Evolutionary conservation across 2,888 invertebrate genomes (phyloP).

Genomic region (Eupithecia abbreviata): DNA sequence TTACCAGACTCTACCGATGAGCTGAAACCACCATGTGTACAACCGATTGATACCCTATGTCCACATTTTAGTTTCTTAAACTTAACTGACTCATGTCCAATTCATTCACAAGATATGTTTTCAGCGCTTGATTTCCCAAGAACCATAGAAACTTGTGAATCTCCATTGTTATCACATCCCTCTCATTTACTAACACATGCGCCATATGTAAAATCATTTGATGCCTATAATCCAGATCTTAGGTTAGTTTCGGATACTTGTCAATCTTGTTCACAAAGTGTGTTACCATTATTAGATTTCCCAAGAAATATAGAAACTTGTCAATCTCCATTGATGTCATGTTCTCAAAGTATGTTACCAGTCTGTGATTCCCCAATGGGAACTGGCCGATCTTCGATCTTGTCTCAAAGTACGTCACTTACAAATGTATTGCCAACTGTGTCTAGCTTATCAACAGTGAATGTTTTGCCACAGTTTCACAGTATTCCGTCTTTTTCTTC

Average conservation of each 20-base stretch:
- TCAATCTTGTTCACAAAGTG: not conserved
- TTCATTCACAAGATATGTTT: not conserved
- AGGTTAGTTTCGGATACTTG: slow-evolving; percentile 1
- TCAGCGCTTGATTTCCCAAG: not conserved
- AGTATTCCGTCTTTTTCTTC: not conserved
- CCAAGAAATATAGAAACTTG: not conserved
- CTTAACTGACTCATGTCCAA: not conserved
- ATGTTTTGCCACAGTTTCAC: not conserved
- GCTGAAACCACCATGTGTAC: not conserved
- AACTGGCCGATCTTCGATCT: not conserved
- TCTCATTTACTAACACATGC: not conserved
- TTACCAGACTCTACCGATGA: not conserved
- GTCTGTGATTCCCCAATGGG: not conserved
- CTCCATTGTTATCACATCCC: not conserved
- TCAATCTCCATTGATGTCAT: not conserved
- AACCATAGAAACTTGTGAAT: not conserved
- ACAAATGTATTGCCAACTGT: not conserved
- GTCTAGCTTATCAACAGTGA: not conserved
- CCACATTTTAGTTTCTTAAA: not conserved
- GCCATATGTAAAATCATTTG: not conserved
- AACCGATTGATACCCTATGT: not conserved
- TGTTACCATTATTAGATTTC: not conserved
- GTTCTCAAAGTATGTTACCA: not conserved
- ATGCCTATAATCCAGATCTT: not conserved
- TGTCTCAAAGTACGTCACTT: not conserved